These are phyloP conservation scores for Meteorus cinctellus DNA, from an alignment of 2,888 invertebrate species.

Conservation along the genomic window DNA sequence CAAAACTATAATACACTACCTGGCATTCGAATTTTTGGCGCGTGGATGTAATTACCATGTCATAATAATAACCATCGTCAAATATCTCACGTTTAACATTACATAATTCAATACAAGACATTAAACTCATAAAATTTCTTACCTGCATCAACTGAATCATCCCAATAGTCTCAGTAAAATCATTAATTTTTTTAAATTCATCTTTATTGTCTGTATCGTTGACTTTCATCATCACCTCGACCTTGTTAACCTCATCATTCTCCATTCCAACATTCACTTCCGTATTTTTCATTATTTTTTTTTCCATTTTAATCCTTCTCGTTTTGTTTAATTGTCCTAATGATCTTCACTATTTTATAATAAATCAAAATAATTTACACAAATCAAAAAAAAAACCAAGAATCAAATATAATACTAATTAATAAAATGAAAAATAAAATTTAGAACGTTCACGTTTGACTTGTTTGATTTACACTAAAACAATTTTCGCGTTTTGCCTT, in stretches of 20 bases:
- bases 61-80: neutral
- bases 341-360: neutral
- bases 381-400: neutral
- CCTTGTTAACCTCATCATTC: conserved; percentile 2
- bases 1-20: neutral
- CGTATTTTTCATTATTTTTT: neutral
- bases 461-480: neutral
- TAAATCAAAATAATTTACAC: neutral
- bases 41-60: neutral
- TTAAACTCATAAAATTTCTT: conserved; percentile 55
- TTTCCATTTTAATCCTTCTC: neutral
- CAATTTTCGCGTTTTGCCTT: neutral
- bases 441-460: neutral
- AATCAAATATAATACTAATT: neutral
- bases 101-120: neutral
- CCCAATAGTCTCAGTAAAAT: conserved; percentile 38
- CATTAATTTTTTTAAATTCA: neutral
- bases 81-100: neutral
- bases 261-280: neutral
- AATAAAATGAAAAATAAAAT: neutral
- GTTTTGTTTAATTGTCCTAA: neutral
- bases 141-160: conserved; percentile 61
- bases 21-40: neutral
- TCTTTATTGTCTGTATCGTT: conserved; percentile 7
- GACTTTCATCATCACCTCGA: conserved; percentile 1